Base-by-base conservation (phyloP, 2,113 vertebrate genomes). In the Silurus asotus region DNA sequence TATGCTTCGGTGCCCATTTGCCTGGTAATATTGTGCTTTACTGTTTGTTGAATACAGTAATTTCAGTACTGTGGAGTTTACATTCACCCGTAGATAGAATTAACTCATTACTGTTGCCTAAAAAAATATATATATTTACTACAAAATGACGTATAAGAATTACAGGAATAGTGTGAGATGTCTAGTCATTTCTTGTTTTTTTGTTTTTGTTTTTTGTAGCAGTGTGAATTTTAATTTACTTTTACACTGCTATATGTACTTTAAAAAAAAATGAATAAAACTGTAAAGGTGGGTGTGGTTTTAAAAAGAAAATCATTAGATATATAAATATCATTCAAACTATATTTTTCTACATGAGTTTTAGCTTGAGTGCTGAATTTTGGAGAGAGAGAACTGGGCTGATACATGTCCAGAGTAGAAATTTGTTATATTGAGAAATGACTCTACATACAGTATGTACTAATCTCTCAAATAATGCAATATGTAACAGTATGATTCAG, bases 271-370 rank as follows among this genome's bases (percentile, higher is more conserved):
- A 75, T 83, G 91, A 92, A 92, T 90, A 88, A 76, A 88, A 84
- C 79, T 87, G 84, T 91, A 90, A 90, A 89, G 93, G 84, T 93
- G 93, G 90, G 90, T 95, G 93, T 92, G 93, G 93, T 93, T 93
- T 89, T 82, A 94, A 81, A 91, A 91, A 93, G 82, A 53, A 79
- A 92, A 93, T 92, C 84, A 93, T 89, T 92, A 92, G 92, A 92
- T 93, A 93, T 92, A 95, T 92, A 93, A 91, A 94, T 92, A 90
- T 93, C 93, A 95, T 95, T 93, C 72, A 90, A 93, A 88, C 92
- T 95, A 94, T 95, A 96, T 96, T 96, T 95, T 96, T 95, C 93
- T 96, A 96, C 94, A 95, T 91, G 92, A 92, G 92, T 93, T 95
- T 92, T 92, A 93, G 90, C 89, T 77, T 90, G 92, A 91, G 91